phyloP scores from a whole-genome alignment of 2,113 vertebrate species.

The Dascyllus trimaculatus region DNA sequence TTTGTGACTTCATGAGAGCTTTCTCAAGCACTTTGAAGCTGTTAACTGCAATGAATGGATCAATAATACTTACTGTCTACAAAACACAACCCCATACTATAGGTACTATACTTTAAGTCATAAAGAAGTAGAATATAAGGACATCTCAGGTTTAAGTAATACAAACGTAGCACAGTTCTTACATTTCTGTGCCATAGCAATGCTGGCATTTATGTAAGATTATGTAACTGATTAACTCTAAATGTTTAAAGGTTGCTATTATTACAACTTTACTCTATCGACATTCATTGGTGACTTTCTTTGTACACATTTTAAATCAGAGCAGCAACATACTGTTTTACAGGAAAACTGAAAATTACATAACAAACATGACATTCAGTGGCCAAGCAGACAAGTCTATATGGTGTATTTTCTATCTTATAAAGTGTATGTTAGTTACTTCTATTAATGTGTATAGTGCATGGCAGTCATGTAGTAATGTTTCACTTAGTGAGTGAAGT shows the following conservation, averaged over 20 bases:
- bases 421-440: not conserved
- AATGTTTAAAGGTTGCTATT: not conserved
- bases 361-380: not conserved
- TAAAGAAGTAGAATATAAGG: not conserved
- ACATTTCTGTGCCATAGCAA: too few species aligned
- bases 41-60: slow-evolving; percentile 6
- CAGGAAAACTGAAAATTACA: not conserved
- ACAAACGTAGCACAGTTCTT: not conserved
- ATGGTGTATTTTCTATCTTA: slow-evolving; percentile 16
- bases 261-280: not conserved
- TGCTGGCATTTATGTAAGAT: slow-evolving; percentile 36
- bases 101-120: not conserved
- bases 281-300: not conserved
- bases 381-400: not conserved
- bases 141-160: slow-evolving; percentile 5
- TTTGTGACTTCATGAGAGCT: slow-evolving; percentile 13
- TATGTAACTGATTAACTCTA: not conserved
- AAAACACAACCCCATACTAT: slow-evolving; percentile 12
- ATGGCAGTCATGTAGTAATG: slow-evolving; percentile 14
- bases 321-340: too few species aligned
- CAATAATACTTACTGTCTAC: not conserved
- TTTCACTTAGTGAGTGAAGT: slow-evolving; percentile 21
- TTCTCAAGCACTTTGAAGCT: slow-evolving; percentile 51
- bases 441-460: slow-evolving; percentile 21
- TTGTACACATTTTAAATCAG: not conserved